phyloP scores from a whole-genome alignment of 2,888 invertebrate species.

The Lypha dubia region DNA sequence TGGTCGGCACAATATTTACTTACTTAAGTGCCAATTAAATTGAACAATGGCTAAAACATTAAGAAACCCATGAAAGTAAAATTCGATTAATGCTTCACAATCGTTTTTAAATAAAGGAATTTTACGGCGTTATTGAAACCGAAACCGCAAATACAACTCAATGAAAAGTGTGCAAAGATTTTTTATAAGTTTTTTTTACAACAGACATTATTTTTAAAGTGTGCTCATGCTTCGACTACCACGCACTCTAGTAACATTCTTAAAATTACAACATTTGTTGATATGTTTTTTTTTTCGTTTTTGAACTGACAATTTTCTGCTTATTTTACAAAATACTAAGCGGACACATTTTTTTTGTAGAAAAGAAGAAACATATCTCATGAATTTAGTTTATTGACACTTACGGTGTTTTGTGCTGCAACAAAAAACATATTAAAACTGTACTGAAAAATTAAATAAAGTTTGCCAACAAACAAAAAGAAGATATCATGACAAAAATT shows the following conservation, averaged over 20 bases:
- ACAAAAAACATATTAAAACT: background rate
- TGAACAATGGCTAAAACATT: too few relatives aligned
- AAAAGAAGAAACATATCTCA: background rate
- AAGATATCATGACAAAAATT: too few relatives aligned
- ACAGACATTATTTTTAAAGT: background rate
- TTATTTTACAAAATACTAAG: slow-evolving; percentile 13
- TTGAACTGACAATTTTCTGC: slow-evolving; percentile 8
- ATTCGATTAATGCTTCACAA: too few relatives aligned
- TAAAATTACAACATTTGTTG: slow-evolving; percentile 16
- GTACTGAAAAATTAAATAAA: background rate
- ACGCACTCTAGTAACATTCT: slow-evolving; percentile 8
- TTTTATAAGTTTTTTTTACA: too few relatives aligned
- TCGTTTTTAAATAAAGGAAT: too few relatives aligned
- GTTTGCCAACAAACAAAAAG: too few relatives aligned
- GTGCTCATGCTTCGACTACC: background rate
- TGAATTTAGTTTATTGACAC: slow-evolving; percentile 39
- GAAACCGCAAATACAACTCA: too few relatives aligned
- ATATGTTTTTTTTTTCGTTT: background rate
- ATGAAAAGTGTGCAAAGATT: too few relatives aligned
- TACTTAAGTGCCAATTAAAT: background rate
- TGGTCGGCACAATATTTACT: background rate
- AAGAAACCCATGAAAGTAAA: too few relatives aligned
- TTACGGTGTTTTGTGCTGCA: slow-evolving; percentile 5
- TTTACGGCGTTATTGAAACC: too few relatives aligned
- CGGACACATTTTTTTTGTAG: background rate